Evolutionary conservation across 2,888 invertebrate genomes (phyloP).

Genomic region (Saturnia pavonia): DNA sequence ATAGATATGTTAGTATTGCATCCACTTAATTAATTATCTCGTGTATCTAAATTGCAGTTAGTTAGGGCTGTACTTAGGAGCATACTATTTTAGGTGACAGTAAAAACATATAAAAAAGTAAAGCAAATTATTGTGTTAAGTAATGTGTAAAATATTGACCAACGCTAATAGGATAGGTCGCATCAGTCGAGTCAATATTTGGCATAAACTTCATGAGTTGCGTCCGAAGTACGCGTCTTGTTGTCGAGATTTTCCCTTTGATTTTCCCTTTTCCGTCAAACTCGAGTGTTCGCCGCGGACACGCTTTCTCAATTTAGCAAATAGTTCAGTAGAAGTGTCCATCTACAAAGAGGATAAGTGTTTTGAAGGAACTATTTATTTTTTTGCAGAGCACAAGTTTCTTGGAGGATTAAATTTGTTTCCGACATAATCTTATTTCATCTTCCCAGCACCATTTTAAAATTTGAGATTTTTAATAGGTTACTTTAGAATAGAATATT

Average conservation of each 20-base stretch:
- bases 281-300: conserved; percentile 54
- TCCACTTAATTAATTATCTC: too few species aligned
- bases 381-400: conserved; percentile 3
- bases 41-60: too few species aligned
- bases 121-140: too few species aligned
- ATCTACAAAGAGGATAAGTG: conserved; percentile 18
- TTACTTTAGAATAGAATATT: background rate
- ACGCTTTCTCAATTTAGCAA: conserved; percentile 71
- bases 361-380: conserved; percentile 18
- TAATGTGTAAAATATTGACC: background rate
- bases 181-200: conserved; percentile 11
- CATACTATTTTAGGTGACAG: too few species aligned
- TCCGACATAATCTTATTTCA: background rate
- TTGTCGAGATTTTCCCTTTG: conserved; percentile 53
- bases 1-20: too few species aligned
- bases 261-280: conserved; percentile 58
- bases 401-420: background rate
- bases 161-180: conserved; percentile 1
- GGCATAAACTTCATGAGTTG: conserved; percentile 20
- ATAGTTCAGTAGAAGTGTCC: conserved; percentile 47
- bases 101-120: too few species aligned
- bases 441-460: background rate
- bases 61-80: too few species aligned
- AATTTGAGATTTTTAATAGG: background rate
- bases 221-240: conserved; percentile 38